Evolutionary conservation across 2,797 vertebrate species (phyloP).

Genomic region (Semotilus atromaculatus): DNA sequence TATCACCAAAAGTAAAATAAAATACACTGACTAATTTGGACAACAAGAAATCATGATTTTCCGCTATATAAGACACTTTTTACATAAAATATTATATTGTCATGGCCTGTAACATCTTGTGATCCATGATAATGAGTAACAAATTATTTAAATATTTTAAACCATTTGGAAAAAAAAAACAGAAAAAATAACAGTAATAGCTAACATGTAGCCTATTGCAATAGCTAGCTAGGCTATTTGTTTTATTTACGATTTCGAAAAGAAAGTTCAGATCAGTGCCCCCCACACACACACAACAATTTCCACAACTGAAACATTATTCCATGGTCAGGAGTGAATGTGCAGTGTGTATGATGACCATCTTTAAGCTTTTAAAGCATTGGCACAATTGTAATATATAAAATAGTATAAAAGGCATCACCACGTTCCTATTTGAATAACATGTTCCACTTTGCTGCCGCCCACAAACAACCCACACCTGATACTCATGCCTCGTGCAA

Average conservation of each 20-base stretch:
- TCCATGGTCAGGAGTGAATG: background rate
- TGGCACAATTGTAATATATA: background rate
- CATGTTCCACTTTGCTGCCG: slow-evolving; percentile 36
- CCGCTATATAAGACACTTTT: too few species aligned
- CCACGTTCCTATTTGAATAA: slow-evolving; percentile 45
- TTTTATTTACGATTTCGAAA: background rate
- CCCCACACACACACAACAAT: too few species aligned
- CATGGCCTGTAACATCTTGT: too few species aligned
- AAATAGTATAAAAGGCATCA: slow-evolving; percentile 15
- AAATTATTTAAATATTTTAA: too few species aligned
- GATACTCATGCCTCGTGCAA: slow-evolving; percentile 42
- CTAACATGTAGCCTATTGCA: too few species aligned
- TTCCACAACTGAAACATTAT: background rate
- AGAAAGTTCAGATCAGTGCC: background rate
- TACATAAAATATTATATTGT: too few species aligned
- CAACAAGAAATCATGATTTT: too few species aligned
- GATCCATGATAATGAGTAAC: too few species aligned
- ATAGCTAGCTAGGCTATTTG: background rate
- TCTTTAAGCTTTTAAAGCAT: slow-evolving; percentile 35
- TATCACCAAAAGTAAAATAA: too few species aligned
- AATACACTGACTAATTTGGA: too few species aligned
- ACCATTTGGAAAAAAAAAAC: too few species aligned
- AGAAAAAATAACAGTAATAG: too few species aligned
- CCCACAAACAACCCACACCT: slow-evolving; percentile 53
- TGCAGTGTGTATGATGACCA: slow-evolving; percentile 8